Evolutionary conservation across 1,140 invertebrate genomes (phyloP).

Genomic region (Archivesica marissinica): DNA sequence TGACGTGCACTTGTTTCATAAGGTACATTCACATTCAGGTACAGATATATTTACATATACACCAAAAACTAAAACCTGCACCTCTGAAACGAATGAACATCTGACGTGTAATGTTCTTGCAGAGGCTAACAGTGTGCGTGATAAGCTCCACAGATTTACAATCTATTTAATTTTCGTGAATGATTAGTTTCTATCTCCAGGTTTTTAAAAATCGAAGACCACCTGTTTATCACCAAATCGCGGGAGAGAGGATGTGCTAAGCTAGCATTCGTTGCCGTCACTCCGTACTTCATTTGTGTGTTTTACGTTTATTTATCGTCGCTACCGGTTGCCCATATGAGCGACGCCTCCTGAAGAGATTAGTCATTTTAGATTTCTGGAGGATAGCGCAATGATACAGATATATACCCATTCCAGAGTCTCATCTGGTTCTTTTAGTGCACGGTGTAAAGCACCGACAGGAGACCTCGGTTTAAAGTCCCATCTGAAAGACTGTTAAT

Average conservation of each 20-base stretch:
- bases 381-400: neutral
- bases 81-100: neutral
- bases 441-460: neutral
- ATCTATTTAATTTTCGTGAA: neutral
- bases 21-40: too few species aligned
- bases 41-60: too few species aligned
- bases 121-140: too few species aligned
- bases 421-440: neutral
- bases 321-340: neutral
- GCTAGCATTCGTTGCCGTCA: slow-evolving; percentile 2
- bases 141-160: too few species aligned
- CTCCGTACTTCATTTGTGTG: neutral
- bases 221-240: slow-evolving; percentile 25
- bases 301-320: neutral
- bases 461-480: too few species aligned
- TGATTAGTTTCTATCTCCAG: too few species aligned
- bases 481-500: too few species aligned
- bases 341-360: neutral
- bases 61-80: too few species aligned
- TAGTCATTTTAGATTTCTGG: neutral
- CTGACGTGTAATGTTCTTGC: neutral
- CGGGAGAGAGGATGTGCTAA: neutral
- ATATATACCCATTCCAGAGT: neutral
- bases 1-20: too few species aligned
- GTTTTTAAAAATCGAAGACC: neutral